Conservation (phyloP, 2,113 vertebrate species). For the Barnardius zonarius region DNA sequence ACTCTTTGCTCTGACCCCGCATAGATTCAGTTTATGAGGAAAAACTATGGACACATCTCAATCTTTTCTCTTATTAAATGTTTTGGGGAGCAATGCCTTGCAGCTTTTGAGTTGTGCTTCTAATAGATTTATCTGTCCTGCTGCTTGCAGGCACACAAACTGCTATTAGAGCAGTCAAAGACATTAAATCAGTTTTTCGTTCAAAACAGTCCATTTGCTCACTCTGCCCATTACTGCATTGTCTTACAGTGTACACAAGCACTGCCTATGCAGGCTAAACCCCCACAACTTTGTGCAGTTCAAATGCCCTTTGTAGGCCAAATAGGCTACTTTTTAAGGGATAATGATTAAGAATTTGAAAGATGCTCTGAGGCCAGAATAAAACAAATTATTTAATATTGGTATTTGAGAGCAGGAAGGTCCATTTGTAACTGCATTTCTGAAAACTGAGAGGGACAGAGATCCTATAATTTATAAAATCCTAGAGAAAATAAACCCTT, state of each 20-base stretch:
- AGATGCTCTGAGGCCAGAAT: not conserved
- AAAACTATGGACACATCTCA: constrained; percentile 37
- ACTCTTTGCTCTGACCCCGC: constrained; percentile 21
- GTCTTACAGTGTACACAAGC: not conserved
- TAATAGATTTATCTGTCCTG: constrained; percentile 52
- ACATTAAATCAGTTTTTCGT: constrained; percentile 53
- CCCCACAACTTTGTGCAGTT: not conserved
- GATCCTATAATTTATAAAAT: not conserved
- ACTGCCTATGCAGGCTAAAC: not conserved
- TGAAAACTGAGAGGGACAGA: constrained; percentile 40
- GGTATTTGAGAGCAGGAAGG: constrained; percentile 1
- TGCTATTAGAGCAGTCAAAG: constrained; percentile 26
- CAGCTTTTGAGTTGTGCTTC: not conserved
- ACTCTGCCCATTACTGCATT: not conserved
- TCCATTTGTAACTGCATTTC: constrained; percentile 53
- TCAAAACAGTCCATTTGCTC: constrained; percentile 16
- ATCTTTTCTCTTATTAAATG: constrained; percentile 17
- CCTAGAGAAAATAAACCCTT: not conserved
- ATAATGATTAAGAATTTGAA: not conserved
- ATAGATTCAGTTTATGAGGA: constrained; percentile 27
- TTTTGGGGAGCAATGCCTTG: not conserved
- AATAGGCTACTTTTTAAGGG: constrained; percentile 2
- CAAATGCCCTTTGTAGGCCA: not conserved
- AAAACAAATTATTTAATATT: constrained; percentile 31
- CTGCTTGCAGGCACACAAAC: constrained; percentile 5